These are phyloP conservation scores for Pachycephus smyrnensis DNA, from an alignment of 2,888 invertebrate genomes.

Conservation along the genomic window DNA sequence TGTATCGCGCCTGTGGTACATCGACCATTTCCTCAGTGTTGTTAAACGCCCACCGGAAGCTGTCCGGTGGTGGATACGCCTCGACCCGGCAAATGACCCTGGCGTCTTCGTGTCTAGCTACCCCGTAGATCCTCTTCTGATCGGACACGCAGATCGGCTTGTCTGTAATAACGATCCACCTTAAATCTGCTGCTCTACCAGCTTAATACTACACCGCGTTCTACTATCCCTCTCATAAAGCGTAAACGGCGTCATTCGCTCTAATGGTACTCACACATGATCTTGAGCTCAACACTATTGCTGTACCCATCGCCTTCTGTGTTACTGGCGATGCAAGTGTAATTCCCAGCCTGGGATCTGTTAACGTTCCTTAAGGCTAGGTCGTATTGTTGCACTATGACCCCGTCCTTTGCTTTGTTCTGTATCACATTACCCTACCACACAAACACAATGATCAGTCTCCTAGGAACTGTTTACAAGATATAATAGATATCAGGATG, in stretches of 20 bases:
- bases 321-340: conserved; percentile 90
- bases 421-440: conserved; percentile 85
- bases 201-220: neutral
- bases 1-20: conserved; percentile 78
- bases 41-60: conserved; percentile 91
- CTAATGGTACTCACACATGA: conserved; percentile 84
- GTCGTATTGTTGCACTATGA: conserved; percentile 86
- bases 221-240: neutral
- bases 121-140: conserved; percentile 84
- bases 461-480: neutral
- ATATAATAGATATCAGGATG: neutral
- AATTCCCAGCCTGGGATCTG: conserved; percentile 86
- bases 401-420: conserved; percentile 87
- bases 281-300: conserved; percentile 82
- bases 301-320: conserved; percentile 92
- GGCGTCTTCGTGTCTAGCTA: conserved; percentile 84
- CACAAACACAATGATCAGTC: neutral
- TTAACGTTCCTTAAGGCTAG: conserved; percentile 85
- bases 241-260: neutral
- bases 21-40: conserved; percentile 86
- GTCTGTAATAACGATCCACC: conserved; percentile 71
- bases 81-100: conserved; percentile 87
- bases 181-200: neutral
- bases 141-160: conserved; percentile 84
- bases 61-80: conserved; percentile 84